These are phyloP conservation scores for Todus mexicanus DNA, from an alignment of 2,797 vertebrate genomes.

Conservation along the genomic window DNA sequence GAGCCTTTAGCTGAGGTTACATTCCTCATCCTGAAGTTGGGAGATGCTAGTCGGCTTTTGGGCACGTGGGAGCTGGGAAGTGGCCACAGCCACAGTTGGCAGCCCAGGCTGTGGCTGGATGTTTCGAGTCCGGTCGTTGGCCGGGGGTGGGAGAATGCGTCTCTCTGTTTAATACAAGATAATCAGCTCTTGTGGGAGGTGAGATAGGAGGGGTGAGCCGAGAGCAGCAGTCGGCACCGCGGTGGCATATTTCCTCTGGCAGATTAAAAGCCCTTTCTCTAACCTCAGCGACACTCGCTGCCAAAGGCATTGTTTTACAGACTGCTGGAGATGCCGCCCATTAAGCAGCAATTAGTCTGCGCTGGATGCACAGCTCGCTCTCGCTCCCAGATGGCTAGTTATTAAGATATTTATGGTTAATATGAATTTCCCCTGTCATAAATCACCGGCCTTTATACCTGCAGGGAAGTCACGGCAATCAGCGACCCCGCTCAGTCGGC, in stretches of 20 bases:
- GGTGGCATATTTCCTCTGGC: neutral
- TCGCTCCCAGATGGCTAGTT: slow-evolving; percentile 38
- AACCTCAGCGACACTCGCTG: neutral
- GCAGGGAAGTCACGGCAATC: slow-evolving; percentile 45
- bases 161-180: neutral
- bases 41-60: neutral
- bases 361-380: neutral
- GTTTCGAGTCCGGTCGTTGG: rapidly evolving
- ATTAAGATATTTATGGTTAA: slow-evolving; percentile 61
- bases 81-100: rapidly evolving
- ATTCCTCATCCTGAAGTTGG: neutral
- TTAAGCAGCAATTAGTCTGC: slow-evolving; percentile 45
- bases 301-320: slow-evolving; percentile 10
- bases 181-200: neutral
- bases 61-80: neutral
- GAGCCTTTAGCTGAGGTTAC: neutral
- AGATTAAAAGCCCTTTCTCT: slow-evolving; percentile 11
- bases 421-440: slow-evolving; percentile 57
- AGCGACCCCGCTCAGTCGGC: neutral
- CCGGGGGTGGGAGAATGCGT: neutral
- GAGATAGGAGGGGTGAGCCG: neutral
- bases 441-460: slow-evolving; percentile 48
- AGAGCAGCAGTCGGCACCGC: neutral
- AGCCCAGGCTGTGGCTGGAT: neutral
- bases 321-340: neutral